These are phyloP conservation scores for Rhabdophis nuchalis DNA, from an alignment of 2,797 vertebrate species.

Conservation along the genomic window DNA sequence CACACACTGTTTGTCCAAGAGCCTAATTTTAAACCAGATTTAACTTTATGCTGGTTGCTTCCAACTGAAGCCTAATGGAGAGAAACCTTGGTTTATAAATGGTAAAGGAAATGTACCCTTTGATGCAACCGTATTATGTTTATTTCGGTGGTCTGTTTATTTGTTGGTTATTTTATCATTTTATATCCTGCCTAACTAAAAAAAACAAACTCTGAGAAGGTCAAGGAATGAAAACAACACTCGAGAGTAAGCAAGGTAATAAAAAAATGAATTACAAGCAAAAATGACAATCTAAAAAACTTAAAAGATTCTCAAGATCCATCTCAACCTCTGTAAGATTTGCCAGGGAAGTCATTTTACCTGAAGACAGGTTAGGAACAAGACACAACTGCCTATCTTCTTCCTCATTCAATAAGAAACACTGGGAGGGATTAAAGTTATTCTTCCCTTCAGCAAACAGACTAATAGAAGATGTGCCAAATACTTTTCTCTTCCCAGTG, in stretches of 20 bases:
- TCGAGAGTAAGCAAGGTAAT: background rate
- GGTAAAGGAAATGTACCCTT: background rate
- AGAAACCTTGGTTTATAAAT: background rate
- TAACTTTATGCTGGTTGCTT: background rate
- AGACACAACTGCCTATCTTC: background rate
- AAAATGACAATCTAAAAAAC: background rate
- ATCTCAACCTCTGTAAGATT: background rate
- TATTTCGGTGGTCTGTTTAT: background rate
- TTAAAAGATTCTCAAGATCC: background rate
- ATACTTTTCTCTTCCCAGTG: background rate
- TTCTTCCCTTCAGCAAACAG: background rate
- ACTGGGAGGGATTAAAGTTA: background rate
- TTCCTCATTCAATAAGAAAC: background rate
- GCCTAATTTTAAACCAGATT: background rate
- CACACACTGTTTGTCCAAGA: background rate
- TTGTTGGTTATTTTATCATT: background rate
- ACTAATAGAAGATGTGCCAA: background rate
- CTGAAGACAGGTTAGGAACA: background rate
- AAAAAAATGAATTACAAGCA: background rate
- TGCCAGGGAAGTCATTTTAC: background rate
- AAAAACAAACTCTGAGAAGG: background rate
- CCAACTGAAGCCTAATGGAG: background rate
- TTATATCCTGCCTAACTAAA: background rate
- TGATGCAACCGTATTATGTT: background rate
- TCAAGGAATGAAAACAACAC: background rate